phyloP scores from a whole-genome alignment of 1,140 invertebrate genomes.

The Pomacea maculata region DNA sequence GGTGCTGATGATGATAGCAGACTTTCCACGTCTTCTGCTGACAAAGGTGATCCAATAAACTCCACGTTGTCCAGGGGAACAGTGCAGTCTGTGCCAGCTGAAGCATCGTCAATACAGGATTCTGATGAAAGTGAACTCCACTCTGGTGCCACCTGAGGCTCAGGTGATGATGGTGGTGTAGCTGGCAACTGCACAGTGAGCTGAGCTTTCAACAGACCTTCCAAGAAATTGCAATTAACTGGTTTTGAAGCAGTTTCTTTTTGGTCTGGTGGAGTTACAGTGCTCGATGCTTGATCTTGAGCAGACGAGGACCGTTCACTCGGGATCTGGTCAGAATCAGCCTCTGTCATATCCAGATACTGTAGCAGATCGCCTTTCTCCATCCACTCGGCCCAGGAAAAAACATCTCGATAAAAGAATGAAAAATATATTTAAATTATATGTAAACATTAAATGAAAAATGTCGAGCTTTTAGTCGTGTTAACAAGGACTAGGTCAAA shows the following conservation, averaged over 20 bases:
- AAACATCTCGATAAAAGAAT: not conserved
- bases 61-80: conserved; percentile 17
- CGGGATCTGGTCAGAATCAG: no score
- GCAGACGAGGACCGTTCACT: no score
- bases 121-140: conserved; percentile 4
- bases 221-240: no score
- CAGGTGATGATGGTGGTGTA: conserved; percentile 13
- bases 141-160: conserved; percentile 25
- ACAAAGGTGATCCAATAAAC: conserved; percentile 39
- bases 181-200: no score
- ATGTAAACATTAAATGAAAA: not conserved
- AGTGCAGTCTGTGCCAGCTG: not conserved
- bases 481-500: not conserved
- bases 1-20: conserved; percentile 31
- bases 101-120: no score
- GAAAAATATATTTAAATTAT: not conserved
- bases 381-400: conserved; percentile 44
- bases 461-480: not conserved
- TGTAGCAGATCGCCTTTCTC: conserved; percentile 35
- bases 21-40: conserved; percentile 48
- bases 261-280: no score
- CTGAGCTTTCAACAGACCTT: not conserved
- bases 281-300: no score
- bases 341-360: conserved; percentile 25
- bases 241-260: no score